Evolutionary conservation across 1,140 invertebrate genomes (phyloP), one percentile per base, ranked within the genome.

Genomic region (Cephus cinctus): DNA sequence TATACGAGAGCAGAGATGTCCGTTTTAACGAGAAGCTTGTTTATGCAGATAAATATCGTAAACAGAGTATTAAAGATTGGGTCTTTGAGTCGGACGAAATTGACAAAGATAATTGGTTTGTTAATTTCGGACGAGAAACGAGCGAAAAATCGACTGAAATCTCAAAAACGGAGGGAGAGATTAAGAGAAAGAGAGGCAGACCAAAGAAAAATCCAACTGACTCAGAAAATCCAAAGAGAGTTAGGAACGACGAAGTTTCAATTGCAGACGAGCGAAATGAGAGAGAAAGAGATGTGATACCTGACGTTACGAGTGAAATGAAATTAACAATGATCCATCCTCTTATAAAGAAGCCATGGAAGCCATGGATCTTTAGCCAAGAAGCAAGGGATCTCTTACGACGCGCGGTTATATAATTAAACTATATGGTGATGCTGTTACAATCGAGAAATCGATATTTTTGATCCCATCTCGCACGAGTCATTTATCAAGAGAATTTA

Each of bases 11-110:
- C 30, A 45, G 47, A 54, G 41, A 54, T 50, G 52, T 51, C 1
- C 25, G 41, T 18, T 54, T 54, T 19, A 36, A 50, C 22, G 52
- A 54, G 32, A 54, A 46, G 46, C 34, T 50, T 23, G 43, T 51
- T 14, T 54, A 54, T 45, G 42, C 42, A 18, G 34, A 54, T 50
- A 35, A 45, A 14, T 45, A 44, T 19, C 25, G 20, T 23, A 48
- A 2, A 16, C 9, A 47, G 30, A 35, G 6, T 5, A 11, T 42
- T n/a, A 18, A 42, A 11, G 40, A 35, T n/a, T 27, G 25, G 25
- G 25, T 8, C 6, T 27, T 27, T n/a, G 25, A 27, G n/a, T 27
- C 25, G 6, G 25, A 8, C n/a, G 25, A 1, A 27, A n/a, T 27
- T n/a, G n/a, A 27, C 25, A 27, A n/a, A 27, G 25, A 27, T 6